phyloP scores from a whole-genome alignment of 2,113 vertebrate genomes.

The Puffinus mauretanicus region DNA sequence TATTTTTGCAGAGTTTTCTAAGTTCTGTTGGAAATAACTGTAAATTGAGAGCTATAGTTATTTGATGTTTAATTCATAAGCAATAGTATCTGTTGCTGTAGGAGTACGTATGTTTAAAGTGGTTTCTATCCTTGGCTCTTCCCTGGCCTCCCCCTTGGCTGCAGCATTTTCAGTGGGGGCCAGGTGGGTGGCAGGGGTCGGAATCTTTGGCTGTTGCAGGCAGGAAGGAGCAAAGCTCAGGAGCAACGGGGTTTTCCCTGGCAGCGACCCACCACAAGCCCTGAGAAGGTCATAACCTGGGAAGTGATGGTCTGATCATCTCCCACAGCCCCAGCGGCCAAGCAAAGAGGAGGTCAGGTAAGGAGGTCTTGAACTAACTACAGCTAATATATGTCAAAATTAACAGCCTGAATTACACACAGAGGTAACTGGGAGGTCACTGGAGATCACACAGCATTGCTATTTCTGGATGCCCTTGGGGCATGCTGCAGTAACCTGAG shows the following conservation, averaged over 20 bases:
- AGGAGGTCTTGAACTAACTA: not conserved
- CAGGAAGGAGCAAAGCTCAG: not conserved
- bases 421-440: not conserved
- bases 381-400: not conserved
- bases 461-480: slow-evolving; percentile 24
- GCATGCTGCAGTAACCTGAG: not conserved
- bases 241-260: not conserved
- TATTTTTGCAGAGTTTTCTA: not conserved
- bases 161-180: not conserved
- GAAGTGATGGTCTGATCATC: not conserved
- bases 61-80: not conserved
- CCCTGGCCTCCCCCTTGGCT: not conserved
- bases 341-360: not conserved
- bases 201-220: not conserved
- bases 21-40: not conserved
- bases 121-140: not conserved
- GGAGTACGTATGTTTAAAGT: not conserved
- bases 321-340: not conserved
- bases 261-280: not conserved
- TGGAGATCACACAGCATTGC: not conserved
- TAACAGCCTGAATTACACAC: not conserved
- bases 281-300: not conserved
- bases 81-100: not conserved
- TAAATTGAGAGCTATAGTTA: not conserved
- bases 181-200: not conserved